A percentile compares a stretch with the other conserved stretches of the same genome.
These are phyloP conservation scores for Caenorhabditis sp. DNA, from an alignment of 2,888 invertebrate species.

Conservation along the genomic window DNA sequence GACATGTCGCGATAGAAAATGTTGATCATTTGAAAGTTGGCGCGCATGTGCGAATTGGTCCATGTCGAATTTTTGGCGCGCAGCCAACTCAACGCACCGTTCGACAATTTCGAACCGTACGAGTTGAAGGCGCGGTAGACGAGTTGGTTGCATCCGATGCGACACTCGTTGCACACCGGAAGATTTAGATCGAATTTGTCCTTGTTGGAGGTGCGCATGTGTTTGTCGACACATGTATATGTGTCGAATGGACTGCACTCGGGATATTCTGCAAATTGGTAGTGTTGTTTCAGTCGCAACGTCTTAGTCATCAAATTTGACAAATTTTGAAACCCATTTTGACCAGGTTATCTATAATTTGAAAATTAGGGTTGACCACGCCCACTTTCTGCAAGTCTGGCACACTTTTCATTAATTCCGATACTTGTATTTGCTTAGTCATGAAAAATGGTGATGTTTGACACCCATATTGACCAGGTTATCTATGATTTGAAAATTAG, in stretches of 20 bases:
- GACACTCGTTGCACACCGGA: conserved; percentile 11
- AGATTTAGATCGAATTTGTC: not conserved
- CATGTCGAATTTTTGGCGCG: conserved; percentile 37
- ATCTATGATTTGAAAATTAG: too few species aligned
- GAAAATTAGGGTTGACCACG: too few species aligned
- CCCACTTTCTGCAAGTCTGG: too few species aligned
- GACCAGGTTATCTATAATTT: too few species aligned
- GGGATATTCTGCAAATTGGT: conserved; percentile 25
- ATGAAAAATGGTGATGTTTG: too few species aligned
- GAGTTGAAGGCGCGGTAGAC: conserved; percentile 63
- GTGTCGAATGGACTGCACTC: conserved; percentile 48
- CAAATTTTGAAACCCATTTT: too few species aligned
- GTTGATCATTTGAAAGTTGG: conserved; percentile 57
- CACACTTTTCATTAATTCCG: too few species aligned
- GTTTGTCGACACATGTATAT: conserved; percentile 33
- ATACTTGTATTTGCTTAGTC: too few species aligned
- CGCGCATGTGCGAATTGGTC: conserved; percentile 47
- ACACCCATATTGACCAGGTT: too few species aligned
- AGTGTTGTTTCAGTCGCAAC: not conserved
- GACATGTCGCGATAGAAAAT: conserved; percentile 62
- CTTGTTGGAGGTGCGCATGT: conserved; percentile 2
- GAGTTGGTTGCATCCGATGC: conserved; percentile 40
- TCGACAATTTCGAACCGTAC: conserved; percentile 57
- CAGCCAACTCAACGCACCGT: conserved; percentile 53
- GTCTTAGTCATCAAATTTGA: too few species aligned